phyloP scores from a whole-genome alignment of 2,113 vertebrate genomes.

The Polypterus bichir region DNA sequence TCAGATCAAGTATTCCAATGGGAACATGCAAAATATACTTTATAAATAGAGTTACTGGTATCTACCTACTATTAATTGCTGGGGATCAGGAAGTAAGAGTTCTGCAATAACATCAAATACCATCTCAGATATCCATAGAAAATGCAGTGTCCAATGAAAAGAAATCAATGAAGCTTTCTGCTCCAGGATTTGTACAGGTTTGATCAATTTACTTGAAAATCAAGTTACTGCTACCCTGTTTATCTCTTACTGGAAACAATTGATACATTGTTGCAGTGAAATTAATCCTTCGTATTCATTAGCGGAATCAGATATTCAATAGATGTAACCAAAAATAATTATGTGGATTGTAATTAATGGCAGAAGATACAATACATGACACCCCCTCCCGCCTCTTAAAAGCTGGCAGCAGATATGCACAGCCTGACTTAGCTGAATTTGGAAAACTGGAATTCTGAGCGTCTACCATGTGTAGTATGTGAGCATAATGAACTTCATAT shows the following conservation, averaged over 20 bases:
- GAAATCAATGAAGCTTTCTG: slow-evolving; percentile 67
- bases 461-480: no score
- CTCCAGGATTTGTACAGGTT: slow-evolving; percentile 60
- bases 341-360: slow-evolving; percentile 49
- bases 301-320: slow-evolving; percentile 71
- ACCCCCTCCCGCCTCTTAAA: slow-evolving; percentile 6
- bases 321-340: slow-evolving; percentile 63
- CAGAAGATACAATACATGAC: slow-evolving; percentile 36
- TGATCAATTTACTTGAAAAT: slow-evolving; percentile 79
- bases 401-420: slow-evolving; percentile 15
- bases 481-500: no score
- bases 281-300: slow-evolving; percentile 82
- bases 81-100: slow-evolving; percentile 37
- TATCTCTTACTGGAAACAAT: slow-evolving; percentile 70
- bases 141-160: slow-evolving; percentile 51
- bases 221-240: slow-evolving; percentile 39
- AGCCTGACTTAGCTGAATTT: slow-evolving; percentile 21
- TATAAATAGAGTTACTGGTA: slow-evolving; percentile 57
- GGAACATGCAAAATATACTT: slow-evolving; percentile 35
- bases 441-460: slow-evolving; percentile 19
- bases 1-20: slow-evolving; percentile 32
- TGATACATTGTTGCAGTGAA: slow-evolving; percentile 74
- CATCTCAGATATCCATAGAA: slow-evolving; percentile 69
- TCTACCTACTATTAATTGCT: slow-evolving; percentile 66
- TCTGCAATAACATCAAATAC: slow-evolving; percentile 46